Conservation (phyloP, 2,113 vertebrate species). For the Setophaga kirtlandii region DNA sequence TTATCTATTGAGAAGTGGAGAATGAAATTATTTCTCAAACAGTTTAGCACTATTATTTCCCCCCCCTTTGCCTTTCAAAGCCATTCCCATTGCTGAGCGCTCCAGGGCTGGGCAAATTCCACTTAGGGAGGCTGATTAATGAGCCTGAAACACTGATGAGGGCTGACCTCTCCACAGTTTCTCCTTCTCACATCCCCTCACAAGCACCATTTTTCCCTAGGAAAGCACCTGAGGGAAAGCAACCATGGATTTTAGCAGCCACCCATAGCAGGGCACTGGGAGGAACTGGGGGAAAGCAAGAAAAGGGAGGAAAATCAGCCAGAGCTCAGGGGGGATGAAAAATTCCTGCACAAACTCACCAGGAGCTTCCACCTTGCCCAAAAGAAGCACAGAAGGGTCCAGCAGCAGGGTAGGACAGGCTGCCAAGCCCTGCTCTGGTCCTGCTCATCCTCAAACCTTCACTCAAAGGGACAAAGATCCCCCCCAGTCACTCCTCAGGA, state of each 20-base stretch:
- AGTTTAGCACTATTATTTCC: conserved; percentile 14
- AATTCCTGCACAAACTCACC: neutral
- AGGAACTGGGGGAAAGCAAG: neutral
- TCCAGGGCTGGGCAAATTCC: neutral
- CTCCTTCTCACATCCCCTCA: neutral
- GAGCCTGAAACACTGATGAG: neutral
- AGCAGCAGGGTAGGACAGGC: neutral
- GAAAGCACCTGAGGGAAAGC: neutral
- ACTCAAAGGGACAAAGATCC: neutral
- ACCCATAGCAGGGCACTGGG: neutral
- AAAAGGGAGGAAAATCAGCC: neutral
- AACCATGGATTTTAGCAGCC: neutral
- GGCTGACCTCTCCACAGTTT: neutral
- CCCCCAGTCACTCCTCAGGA: neutral
- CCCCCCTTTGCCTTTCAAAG: neutral
- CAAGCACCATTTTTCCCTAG: neutral
- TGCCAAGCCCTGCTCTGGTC: neutral
- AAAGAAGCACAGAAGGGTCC: neutral
- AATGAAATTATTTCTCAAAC: conserved; percentile 43
- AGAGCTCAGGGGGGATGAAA: neutral
- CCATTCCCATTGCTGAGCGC: neutral
- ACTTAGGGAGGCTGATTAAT: neutral
- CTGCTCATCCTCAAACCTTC: neutral
- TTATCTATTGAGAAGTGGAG: neutral
- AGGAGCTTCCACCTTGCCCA: neutral